Evolutionary conservation across 1,140 invertebrate genomes (phyloP), one percentile per base, ranked within the genome.

Genomic region (Drosophila tani): DNA sequence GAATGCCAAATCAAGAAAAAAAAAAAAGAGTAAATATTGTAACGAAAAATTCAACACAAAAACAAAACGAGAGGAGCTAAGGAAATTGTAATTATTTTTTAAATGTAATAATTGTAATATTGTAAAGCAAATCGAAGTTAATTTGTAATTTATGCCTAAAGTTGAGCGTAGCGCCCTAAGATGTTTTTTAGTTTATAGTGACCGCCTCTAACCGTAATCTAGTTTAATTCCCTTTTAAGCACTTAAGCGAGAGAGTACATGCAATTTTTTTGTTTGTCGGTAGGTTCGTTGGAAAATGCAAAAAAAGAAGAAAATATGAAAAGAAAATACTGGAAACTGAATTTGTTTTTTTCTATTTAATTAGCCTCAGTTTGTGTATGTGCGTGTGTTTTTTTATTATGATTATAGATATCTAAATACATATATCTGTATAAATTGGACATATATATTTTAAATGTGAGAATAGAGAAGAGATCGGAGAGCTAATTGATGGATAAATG

Each of bases 101-200:
- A 40, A 40, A 55, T 40, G 32, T 55, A 55, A 55, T 60, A 81
- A 75, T 65, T 65, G 53, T 66, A 73, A 82, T 45, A 80, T 81
- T 80, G 75, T 78, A 81, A 81, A 55, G 53, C 62, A 78, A 56
- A 55, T 41, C 50, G n/a, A 24, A 55, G 82, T 84, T 88, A 70
- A 78, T 81, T 55, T 87, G 62, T 57, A 88, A 88, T 79, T 78
- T 79, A 79, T 79, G 41, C 45, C 45, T 79, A 79, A 79, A 79
- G 41, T 71, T 79, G 53, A 55, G 77, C 56, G 38, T 79, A 79
- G 55, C 66, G 62, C 56, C 64, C 49, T 87, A 87, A 87, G 84
- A 87, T 87, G 84, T 87, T 87, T 87, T 87, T 84, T 87, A 87
- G 84, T 88, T 87, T 87, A 87, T 87, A 87, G 86, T 81, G 81